Conservation (phyloP, 2,888 invertebrate genomes). For the Lamellibrachia columna region DNA sequence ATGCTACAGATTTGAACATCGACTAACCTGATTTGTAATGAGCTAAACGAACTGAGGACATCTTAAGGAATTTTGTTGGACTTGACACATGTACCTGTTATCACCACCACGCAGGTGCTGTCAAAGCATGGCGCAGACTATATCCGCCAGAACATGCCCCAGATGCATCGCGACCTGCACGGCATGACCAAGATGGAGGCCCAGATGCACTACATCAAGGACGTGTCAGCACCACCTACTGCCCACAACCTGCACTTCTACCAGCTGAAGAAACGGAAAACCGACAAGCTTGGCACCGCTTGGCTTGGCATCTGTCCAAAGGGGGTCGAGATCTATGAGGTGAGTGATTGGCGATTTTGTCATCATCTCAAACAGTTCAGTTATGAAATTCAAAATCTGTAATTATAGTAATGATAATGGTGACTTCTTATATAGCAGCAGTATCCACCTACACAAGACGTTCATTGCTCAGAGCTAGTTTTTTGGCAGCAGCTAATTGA, state of each 20-base stretch:
- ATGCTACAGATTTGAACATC: no score
- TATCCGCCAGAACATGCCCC: constrained; percentile 73
- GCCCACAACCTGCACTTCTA: constrained; percentile 89
- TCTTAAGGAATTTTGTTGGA: background rate
- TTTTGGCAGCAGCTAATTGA: no score
- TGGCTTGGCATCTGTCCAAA: constrained; percentile 91
- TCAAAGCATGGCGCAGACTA: constrained; percentile 69
- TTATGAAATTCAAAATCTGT: background rate
- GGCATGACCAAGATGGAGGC: constrained; percentile 84
- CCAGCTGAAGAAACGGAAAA: constrained; percentile 72
- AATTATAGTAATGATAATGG: no score
- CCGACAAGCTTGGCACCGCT: constrained; percentile 75
- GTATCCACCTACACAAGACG: no score
- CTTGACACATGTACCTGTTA: background rate
- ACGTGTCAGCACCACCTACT: constrained; percentile 83
- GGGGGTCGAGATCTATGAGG: constrained; percentile 87
- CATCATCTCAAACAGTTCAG: background rate
- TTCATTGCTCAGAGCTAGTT: no score
- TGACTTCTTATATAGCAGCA: no score
- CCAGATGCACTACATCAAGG: constrained; percentile 86
- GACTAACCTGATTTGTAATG: no score
- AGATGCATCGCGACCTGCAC: constrained; percentile 83
- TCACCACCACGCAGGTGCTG: constrained; percentile 61
- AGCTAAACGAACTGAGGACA: no score
- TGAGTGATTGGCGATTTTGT: constrained; percentile 45